A percentile compares a stretch with the other conserved stretches of the same genome.
Conservation (phyloP, 1,140 invertebrate species). For the Drosophila funebris region DNA sequence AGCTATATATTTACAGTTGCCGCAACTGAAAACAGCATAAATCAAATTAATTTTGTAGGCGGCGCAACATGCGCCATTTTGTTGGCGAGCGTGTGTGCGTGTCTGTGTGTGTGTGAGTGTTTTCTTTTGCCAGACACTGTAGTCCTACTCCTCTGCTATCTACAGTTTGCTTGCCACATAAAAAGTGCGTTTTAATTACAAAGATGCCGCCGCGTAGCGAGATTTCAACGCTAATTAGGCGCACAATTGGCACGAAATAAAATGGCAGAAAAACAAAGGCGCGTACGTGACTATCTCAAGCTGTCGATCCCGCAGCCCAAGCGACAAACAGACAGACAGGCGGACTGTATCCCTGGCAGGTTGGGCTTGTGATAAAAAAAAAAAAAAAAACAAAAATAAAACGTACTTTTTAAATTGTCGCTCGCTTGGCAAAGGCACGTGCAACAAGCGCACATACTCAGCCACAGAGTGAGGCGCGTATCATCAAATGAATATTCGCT, state of each 20-base stretch:
- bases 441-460: slow-evolving; percentile 30
- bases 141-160: neutral
- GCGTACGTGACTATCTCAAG: slow-evolving; percentile 79
- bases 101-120: slow-evolving; percentile 12
- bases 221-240: slow-evolving; percentile 76
- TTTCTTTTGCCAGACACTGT: slow-evolving; percentile 17
- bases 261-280: slow-evolving; percentile 71
- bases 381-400: too few relatives aligned
- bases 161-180: neutral
- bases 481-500: slow-evolving; percentile 82
- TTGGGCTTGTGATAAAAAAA: slow-evolving; percentile 47
- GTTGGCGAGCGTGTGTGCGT: slow-evolving; percentile 26
- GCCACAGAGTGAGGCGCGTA: slow-evolving; percentile 26
- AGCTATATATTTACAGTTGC: slow-evolving; percentile 30
- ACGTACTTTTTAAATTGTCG: slow-evolving; percentile 78
- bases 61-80: slow-evolving; percentile 70
- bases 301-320: slow-evolving; percentile 56
- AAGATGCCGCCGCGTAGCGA: slow-evolving; percentile 63
- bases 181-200: slow-evolving; percentile 82
- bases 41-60: slow-evolving; percentile 82
- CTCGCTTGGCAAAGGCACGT: slow-evolving; percentile 58
- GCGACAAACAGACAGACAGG: neutral
- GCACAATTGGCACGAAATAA: slow-evolving; percentile 80
- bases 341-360: neutral
- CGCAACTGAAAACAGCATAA: slow-evolving; percentile 55